A percentile compares a stretch with the other conserved stretches of the same genome.
phyloP scores from a whole-genome alignment of 2,888 invertebrate genomes.

The Notodromas monacha region DNA sequence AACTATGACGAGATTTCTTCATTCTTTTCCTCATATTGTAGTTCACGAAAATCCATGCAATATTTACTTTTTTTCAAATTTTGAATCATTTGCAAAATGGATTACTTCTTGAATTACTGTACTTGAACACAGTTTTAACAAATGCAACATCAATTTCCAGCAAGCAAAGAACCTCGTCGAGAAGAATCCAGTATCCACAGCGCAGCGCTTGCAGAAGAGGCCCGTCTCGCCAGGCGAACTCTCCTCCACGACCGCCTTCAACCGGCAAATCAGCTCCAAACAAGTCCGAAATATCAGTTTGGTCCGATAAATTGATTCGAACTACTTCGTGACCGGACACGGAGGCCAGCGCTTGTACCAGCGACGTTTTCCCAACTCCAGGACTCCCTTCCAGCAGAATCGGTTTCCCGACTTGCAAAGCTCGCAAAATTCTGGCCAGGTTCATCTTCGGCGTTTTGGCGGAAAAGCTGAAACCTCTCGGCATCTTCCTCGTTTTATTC shows the following conservation, averaged over 20 bases:
- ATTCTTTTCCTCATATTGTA: too few relatives aligned
- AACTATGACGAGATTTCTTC: too few relatives aligned
- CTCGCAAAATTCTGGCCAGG: constrained; percentile 47
- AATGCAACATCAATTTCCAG: too few relatives aligned
- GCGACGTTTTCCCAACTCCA: constrained; percentile 88
- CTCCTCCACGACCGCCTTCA: constrained; percentile 47
- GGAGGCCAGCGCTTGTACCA: constrained; percentile 59
- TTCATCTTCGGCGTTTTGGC: constrained; percentile 43
- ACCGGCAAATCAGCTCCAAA: constrained; percentile 92
- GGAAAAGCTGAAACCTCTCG: too few relatives aligned
- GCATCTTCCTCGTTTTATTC: too few relatives aligned
- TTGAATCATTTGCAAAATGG: too few relatives aligned
- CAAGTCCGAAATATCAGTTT: constrained; percentile 87
- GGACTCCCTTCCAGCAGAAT: constrained; percentile 85
- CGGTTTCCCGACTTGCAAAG: constrained; percentile 47
- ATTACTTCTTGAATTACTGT: too few relatives aligned
- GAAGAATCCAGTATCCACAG: constrained; percentile 70
- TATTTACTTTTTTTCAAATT: too few relatives aligned
- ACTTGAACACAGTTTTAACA: too few relatives aligned
- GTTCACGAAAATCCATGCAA: too few relatives aligned
- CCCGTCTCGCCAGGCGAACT: constrained; percentile 85
- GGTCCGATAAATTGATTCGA: constrained; percentile 87
- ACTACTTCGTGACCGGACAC: constrained; percentile 48
- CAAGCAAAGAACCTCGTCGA: constrained; percentile 38
- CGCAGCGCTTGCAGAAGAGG: constrained; percentile 71